phyloP scores from a whole-genome alignment of 2,113 vertebrate species.

The Suncus etruscus region DNA sequence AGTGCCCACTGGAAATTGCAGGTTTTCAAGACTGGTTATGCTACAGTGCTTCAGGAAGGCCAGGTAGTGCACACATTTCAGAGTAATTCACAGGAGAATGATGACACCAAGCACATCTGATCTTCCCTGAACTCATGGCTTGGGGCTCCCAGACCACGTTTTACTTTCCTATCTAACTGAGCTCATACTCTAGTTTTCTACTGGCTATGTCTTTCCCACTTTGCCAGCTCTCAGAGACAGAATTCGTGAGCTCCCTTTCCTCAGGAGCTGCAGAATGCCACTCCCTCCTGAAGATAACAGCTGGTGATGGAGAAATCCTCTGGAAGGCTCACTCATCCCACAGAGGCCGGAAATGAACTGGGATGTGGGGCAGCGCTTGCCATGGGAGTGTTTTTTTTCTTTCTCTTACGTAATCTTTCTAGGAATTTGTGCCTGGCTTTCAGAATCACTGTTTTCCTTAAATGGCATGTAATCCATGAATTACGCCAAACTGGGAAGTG shows the following conservation, averaged over 20 bases:
- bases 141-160: conserved; percentile 3
- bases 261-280: conserved; percentile 56
- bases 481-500: neutral
- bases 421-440: conserved; percentile 4
- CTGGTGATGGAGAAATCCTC: conserved; percentile 67
- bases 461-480: neutral
- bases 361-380: conserved; percentile 16
- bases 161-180: neutral
- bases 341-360: conserved; percentile 10
- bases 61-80: neutral
- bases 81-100: conserved; percentile 2
- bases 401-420: neutral
- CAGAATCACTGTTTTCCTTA: neutral
- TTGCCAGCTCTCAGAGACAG: conserved; percentile 24
- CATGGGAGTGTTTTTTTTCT: neutral
- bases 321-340: conserved; percentile 61
- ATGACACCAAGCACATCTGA: neutral
- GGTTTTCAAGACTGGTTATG: conserved; percentile 33
- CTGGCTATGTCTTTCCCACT: conserved; percentile 36
- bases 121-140: neutral
- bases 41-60: conserved; percentile 26
- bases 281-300: conserved; percentile 64
- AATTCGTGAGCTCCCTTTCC: conserved; percentile 49
- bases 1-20: conserved; percentile 29
- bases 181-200: conserved; percentile 31